Evolutionary conservation across 2,888 invertebrate species (phyloP).

Genomic region (Onchidella celtica): DNA sequence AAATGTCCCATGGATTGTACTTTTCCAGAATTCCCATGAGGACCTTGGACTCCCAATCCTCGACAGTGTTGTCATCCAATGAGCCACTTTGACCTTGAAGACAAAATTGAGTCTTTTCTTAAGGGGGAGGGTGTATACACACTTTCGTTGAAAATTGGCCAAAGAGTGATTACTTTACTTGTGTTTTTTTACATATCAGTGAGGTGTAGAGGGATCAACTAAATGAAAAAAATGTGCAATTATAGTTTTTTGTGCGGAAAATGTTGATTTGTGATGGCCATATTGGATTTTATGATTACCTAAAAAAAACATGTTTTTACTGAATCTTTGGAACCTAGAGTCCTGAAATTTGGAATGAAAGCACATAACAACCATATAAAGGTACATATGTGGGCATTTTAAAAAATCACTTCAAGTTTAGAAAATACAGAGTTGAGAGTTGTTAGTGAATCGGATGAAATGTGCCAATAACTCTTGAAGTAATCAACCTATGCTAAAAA

Average conservation of each 20-base stretch:
- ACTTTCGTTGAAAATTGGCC: neutral
- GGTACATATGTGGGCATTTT: neutral
- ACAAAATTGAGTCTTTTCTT: too few relatives aligned
- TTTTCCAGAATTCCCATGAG: too few relatives aligned
- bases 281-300: neutral
- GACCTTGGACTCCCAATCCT: too few relatives aligned
- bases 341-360: neutral
- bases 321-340: neutral
- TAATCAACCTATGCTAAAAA: neutral
- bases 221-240: neutral
- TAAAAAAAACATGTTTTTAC: neutral
- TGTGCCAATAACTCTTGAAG: neutral
- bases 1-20: too few relatives aligned
- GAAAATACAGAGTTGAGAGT: neutral
- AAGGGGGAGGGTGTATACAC: neutral
- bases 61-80: too few relatives aligned
- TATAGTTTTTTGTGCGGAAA: neutral
- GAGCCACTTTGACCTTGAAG: too few relatives aligned
- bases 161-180: neutral
- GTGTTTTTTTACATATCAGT: neutral
- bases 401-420: neutral
- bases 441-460: neutral
- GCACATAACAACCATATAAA: neutral
- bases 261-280: neutral
- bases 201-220: neutral